These are phyloP conservation scores for Balaenoptera acutorostrata DNA, from an alignment of 2,113 vertebrate genomes.

Conservation along the genomic window DNA sequence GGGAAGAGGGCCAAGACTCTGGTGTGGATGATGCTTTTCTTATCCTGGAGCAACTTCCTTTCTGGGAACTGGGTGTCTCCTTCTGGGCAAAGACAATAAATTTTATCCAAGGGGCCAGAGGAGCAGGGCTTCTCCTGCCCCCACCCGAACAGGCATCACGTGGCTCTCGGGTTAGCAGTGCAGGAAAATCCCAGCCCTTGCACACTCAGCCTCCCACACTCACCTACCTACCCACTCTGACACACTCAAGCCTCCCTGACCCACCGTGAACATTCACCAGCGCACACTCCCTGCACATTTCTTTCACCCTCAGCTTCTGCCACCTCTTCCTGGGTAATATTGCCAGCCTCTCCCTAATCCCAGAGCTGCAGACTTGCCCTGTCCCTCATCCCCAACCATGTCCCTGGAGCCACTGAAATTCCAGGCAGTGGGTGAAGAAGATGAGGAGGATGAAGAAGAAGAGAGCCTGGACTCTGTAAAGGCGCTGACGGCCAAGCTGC, in stretches of 20 bases:
- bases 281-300: background rate
- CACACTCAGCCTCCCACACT: background rate
- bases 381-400: conserved; percentile 57
- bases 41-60: conserved; percentile 74
- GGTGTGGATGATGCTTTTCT: conserved; percentile 56
- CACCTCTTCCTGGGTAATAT: background rate
- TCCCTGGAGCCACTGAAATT: conserved; percentile 80
- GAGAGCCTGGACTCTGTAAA: conserved; percentile 90
- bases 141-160: conserved; percentile 60
- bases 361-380: background rate
- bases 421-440: conserved; percentile 83
- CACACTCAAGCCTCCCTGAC: background rate
- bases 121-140: conserved; percentile 67
- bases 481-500: conserved; percentile 91
- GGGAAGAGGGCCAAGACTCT: conserved; percentile 55
- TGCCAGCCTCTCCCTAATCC: background rate
- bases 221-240: background rate
- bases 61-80: conserved; percentile 74
- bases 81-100: conserved; percentile 74
- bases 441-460: conserved; percentile 75
- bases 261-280: background rate
- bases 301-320: background rate
- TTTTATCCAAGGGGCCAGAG: conserved; percentile 35
- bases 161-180: conserved; percentile 21
- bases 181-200: conserved; percentile 62